Percentiles rank a stretch among this genome's conserved stretches.
Conservation (phyloP, 2,113 vertebrate species). For the Cromileptes altivelis region DNA sequence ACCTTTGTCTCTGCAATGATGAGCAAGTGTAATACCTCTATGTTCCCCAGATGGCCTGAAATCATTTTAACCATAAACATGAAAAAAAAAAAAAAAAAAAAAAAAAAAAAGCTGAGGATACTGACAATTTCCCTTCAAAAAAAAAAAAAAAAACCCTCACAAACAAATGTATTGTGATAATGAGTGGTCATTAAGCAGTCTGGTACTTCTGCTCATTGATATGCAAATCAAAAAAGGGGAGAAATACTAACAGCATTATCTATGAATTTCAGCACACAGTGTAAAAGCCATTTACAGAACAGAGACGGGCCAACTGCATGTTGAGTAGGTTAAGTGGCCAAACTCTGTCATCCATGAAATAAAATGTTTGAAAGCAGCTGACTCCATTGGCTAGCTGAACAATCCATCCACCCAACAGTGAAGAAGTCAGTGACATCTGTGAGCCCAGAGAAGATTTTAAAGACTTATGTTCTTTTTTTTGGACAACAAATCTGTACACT, state of each 20-base stretch:
- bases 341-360: conserved; percentile 33
- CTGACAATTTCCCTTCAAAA: neutral
- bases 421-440: conserved; percentile 8
- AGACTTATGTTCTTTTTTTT: neutral
- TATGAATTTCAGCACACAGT: conserved; percentile 21
- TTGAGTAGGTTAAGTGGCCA: conserved; percentile 43
- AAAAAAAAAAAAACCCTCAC: neutral
- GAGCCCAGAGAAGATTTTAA: neutral
- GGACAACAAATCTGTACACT: neutral
- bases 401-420: neutral
- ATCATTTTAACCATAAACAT: conserved; percentile 6
- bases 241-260: conserved; percentile 12
- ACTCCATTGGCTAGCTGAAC: conserved; percentile 13
- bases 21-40: neutral
- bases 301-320: conserved; percentile 20
- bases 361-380: conserved; percentile 36
- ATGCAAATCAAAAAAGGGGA: conserved; percentile 16
- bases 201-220: conserved; percentile 7
- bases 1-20: conserved; percentile 16
- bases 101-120: neutral
- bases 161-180: conserved; percentile 11
- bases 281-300: conserved; percentile 37
- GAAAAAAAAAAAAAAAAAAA: neutral
- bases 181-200: conserved; percentile 3
- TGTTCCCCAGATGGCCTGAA: conserved; percentile 8